A percentile compares a stretch with the other conserved stretches of the same genome.
phyloP scores from a whole-genome alignment of 2,113 vertebrate species.

The Sapajus apella region DNA sequence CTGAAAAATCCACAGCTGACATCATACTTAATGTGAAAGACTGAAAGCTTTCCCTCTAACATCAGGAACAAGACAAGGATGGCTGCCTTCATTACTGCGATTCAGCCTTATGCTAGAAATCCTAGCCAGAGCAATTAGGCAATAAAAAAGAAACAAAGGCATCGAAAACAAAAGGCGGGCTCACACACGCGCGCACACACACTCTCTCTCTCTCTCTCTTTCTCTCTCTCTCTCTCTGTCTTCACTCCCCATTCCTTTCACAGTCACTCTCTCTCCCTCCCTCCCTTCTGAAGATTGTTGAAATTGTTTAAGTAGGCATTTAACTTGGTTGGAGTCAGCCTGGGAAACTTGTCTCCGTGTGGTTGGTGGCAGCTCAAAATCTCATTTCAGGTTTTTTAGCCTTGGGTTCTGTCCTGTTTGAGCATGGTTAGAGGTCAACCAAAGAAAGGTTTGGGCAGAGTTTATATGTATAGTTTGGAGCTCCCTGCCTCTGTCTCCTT shows the following conservation, averaged over 20 bases:
- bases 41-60: neutral
- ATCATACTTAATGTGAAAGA: neutral
- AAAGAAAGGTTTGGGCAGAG: neutral
- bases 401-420: neutral
- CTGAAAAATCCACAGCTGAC: neutral
- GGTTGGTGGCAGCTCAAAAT: neutral
- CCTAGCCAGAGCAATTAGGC: neutral
- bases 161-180: neutral
- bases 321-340: neutral
- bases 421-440: neutral
- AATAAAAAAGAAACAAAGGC: neutral
- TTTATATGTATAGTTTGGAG: neutral
- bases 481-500: neutral
- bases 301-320: neutral
- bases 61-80: neutral
- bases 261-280: too few species aligned
- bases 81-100: neutral
- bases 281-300: neutral
- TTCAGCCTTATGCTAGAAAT: neutral
- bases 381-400: neutral
- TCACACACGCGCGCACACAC: too few species aligned
- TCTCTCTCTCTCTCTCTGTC: rapidly evolving
- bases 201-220: too few species aligned
- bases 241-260: too few species aligned
- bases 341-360: neutral